Conservation (phyloP, 2,888 invertebrate species). For the Melipona beecheii region DNA sequence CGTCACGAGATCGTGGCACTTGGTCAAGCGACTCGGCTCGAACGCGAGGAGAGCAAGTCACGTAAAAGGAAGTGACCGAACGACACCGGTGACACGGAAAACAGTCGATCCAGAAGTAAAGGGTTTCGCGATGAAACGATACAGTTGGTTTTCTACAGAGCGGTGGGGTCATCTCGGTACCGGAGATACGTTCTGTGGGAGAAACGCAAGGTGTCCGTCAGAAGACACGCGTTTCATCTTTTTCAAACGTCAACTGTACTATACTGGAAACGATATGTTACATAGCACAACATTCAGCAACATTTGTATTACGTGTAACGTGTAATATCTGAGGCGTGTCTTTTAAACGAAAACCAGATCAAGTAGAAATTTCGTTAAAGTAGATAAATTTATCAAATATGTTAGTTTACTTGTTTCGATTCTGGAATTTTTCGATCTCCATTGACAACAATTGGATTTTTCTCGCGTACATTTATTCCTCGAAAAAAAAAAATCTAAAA, state of each 20-base stretch:
- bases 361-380: no score
- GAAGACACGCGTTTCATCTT: no score
- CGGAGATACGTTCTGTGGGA: slow-evolving; percentile 69
- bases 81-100: slow-evolving; percentile 53
- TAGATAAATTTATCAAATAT: no score
- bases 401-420: no score
- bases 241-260: not conserved
- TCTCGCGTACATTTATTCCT: no score
- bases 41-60: slow-evolving; percentile 58
- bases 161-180: slow-evolving; percentile 75
- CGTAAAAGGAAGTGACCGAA: slow-evolving; percentile 60
- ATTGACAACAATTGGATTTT: no score
- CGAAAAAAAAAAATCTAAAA: no score
- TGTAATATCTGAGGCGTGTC: no score
- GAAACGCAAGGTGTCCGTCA: not conserved
- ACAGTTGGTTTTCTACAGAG: slow-evolving; percentile 74
- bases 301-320: no score
- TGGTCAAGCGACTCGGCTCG: slow-evolving; percentile 6
- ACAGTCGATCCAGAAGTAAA: slow-evolving; percentile 30
- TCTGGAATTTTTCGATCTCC: no score
- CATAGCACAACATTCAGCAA: not conserved
- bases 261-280: not conserved
- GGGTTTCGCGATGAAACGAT: slow-evolving; percentile 75
- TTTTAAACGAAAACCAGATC: no score
- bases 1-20: slow-evolving; percentile 38